A percentile compares a stretch with the other conserved stretches of the same genome.
Evolutionary conservation across 2,888 invertebrate species (phyloP).

Genomic region (Tenthredo mesomela): DNA sequence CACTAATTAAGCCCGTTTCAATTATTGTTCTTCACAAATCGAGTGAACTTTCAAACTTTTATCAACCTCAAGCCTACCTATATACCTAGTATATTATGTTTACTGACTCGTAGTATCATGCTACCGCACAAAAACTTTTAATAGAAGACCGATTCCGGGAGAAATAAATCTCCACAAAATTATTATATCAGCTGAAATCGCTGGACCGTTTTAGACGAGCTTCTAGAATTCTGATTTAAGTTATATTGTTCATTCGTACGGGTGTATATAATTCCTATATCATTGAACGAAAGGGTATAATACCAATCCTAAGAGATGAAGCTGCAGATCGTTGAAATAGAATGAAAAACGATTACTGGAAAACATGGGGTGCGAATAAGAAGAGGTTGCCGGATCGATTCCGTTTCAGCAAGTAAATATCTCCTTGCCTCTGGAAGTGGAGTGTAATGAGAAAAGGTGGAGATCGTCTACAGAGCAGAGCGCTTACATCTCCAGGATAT

Average conservation of each 20-base stretch:
- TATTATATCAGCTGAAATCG: background rate
- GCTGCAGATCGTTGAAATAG: background rate
- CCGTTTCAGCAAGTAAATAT: slow-evolving; percentile 13
- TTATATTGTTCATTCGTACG: background rate
- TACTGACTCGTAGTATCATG: background rate
- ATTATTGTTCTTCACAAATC: background rate
- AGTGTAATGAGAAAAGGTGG: slow-evolving; percentile 31
- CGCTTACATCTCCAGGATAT: slow-evolving; percentile 33
- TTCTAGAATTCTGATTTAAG: background rate
- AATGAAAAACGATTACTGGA: slow-evolving; percentile 35
- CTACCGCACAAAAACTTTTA: background rate
- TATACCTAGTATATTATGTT: background rate
- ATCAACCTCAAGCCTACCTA: background rate
- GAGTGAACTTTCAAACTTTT: background rate
- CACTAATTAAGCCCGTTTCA: slow-evolving; percentile 4
- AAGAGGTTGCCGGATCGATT: slow-evolving; percentile 33
- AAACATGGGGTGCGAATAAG: background rate
- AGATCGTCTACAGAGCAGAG: slow-evolving; percentile 17
- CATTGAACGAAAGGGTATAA: no score
- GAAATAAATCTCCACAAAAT: background rate
- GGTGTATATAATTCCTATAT: background rate
- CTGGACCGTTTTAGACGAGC: background rate
- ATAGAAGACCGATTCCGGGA: background rate
- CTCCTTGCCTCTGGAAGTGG: background rate
- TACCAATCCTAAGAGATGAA: background rate